Percentiles rank a stretch among this genome's conserved stretches.
Evolutionary conservation across 2,888 invertebrate genomes (phyloP).

Genomic region (Gandaritis pyraliata): DNA sequence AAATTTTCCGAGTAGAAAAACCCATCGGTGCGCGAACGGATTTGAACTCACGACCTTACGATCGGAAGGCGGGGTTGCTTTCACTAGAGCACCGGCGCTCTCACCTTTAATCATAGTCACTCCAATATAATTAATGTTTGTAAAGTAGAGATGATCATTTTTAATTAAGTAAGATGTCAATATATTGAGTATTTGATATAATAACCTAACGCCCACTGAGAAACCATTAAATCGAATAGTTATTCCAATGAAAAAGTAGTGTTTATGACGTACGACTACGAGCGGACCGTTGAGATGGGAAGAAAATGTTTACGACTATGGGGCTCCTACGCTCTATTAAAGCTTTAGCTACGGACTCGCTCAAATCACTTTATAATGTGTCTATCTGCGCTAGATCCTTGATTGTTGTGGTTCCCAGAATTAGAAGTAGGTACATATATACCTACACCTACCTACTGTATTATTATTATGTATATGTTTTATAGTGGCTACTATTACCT

Average conservation of each 20-base stretch:
- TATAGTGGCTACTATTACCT: not conserved
- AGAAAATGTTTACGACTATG: conserved; percentile 57
- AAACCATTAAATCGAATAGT: conserved; percentile 31
- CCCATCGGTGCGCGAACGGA: no score
- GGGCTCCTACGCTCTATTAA: conserved; percentile 57
- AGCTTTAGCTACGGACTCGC: conserved; percentile 59
- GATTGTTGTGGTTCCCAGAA: conserved; percentile 29
- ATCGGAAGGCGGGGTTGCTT: no score
- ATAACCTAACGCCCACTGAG: conserved; percentile 32
- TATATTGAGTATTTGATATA: conserved; percentile 21
- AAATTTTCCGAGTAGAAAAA: no score
- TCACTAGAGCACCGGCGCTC: no score
- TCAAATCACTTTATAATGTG: conserved; percentile 69
- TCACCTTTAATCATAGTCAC: no score
- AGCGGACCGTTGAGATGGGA: conserved; percentile 42
- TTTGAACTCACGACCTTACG: no score
- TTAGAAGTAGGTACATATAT: not conserved
- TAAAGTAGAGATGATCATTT: conserved; percentile 6
- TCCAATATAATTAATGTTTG: no score
- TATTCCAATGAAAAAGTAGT: conserved; percentile 38
- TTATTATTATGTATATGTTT: not conserved
- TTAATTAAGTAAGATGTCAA: conserved; percentile 31
- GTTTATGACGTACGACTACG: conserved; percentile 44
- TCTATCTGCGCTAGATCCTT: conserved; percentile 45
- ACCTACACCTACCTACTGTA: not conserved